Evolutionary conservation across 2,797 vertebrate genomes (phyloP), one percentile per base, ranked within the genome.

Genomic region (Crenichthys baileyi): DNA sequence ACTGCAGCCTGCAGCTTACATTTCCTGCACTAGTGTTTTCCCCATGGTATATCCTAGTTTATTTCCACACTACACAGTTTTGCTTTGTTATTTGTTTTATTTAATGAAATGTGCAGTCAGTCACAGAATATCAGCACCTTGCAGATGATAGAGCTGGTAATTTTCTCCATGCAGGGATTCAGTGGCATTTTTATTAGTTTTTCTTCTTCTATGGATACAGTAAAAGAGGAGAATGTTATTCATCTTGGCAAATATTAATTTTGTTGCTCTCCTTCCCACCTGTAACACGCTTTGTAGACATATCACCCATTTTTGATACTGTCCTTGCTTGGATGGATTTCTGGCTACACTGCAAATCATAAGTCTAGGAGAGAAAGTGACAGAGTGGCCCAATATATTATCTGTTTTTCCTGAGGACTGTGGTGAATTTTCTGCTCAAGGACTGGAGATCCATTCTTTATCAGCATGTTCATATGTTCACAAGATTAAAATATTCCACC

Each of bases 241-340:
- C 82, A 75, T 82, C 79, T 36, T 55, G 85, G 84, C 79, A 87
- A 87, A 90, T 87, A 85, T 89, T 91, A 24, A 91, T 92, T 88
- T 76, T 88, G 85, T 87, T 1, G 7, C 85, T 80, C 79, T 71
- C 79, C 63, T 80, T 83, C 48, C 65, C 56, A 55, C 44, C 77
- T 79, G 82, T 76, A 87, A 77, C 81, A 77, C 4, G 3, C 46
- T 80, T 79, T 88, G 84, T 84, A 63, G 87, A 90, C 83, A 87
- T 80, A 86, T 72, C 79, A 77, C 78, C 58, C 50, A 67, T 50
- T 65, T 81, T 76, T 86, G 83, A 90, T 88, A 83, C 81, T 90
- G 84, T 91, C 88, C 88, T 85, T 84, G 86, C 76, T 86, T 75
- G 60, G 41, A 89, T 87, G 85, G 88, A 91, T 90, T 87, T 89